phyloP scores from a whole-genome alignment of 2,888 invertebrate species.

The Lepidocyrtoides sp. region DNA sequence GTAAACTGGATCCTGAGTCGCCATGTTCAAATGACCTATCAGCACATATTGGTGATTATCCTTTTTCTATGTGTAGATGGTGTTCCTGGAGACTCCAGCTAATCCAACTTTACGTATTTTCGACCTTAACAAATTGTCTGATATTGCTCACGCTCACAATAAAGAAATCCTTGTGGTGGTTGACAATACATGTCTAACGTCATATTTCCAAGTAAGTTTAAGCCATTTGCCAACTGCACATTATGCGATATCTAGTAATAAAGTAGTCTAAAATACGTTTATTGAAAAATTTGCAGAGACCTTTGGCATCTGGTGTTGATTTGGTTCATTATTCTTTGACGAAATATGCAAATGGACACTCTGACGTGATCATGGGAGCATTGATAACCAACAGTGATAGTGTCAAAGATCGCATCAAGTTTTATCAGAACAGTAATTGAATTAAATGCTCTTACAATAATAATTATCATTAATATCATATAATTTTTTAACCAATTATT shows the following conservation, averaged over 20 bases:
- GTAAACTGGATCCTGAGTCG: no score
- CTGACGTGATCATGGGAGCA: slow-evolving; percentile 98
- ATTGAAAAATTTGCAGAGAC: slow-evolving; percentile 89
- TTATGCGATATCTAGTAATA: not conserved
- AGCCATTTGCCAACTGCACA: not conserved
- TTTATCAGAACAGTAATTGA: slow-evolving; percentile 93
- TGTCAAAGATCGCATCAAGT: slow-evolving; percentile 91
- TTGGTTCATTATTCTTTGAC: slow-evolving; percentile 96
- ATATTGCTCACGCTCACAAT: slow-evolving; percentile 86
- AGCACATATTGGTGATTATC: no score
- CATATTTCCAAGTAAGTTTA: slow-evolving; percentile 87
- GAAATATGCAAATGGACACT: slow-evolving; percentile 99
- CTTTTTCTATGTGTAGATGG: slow-evolving; percentile 86
- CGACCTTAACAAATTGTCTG: slow-evolving; percentile 87
- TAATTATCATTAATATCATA: not conserved
- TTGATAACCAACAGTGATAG: slow-evolving; percentile 91
- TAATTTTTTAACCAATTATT: not conserved
- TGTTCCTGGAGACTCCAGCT: slow-evolving; percentile 89
- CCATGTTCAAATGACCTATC: no score
- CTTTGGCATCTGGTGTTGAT: slow-evolving; percentile 96
- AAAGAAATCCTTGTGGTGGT: slow-evolving; percentile 87
- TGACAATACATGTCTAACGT: slow-evolving; percentile 89
- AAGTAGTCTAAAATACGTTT: not conserved
- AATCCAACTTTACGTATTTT: slow-evolving; percentile 89
- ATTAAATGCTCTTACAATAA: not conserved